Conservation (phyloP, 2,797 vertebrate genomes). For the Cephalopachus bancanus region DNA sequence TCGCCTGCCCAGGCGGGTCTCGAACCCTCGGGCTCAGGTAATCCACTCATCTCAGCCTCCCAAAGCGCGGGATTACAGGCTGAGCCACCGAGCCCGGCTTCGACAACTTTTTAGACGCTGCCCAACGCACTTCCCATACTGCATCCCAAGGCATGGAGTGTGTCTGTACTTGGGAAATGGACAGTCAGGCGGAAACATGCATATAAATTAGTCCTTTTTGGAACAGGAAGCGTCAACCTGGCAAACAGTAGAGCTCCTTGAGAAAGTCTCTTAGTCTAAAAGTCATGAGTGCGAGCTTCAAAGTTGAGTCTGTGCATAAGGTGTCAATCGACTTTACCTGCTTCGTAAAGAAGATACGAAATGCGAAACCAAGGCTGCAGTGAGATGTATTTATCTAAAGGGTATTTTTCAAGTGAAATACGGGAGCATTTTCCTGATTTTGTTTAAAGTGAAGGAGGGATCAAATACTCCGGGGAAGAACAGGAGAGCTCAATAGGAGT, state of each 20-base stretch:
- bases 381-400: background rate
- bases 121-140: background rate
- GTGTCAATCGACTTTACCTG: no score
- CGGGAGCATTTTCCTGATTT: background rate
- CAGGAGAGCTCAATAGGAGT: no score
- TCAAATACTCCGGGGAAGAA: background rate
- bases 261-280: no score
- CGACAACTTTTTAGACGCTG: no score
- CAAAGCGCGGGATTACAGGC: no score
- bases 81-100: no score
- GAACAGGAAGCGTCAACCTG: background rate
- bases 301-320: background rate
- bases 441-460: background rate
- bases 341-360: background rate
- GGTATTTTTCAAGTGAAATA: background rate
- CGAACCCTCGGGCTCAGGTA: no score
- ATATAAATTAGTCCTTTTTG: background rate
- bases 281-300: background rate
- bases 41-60: no score
- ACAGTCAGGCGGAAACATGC: background rate
- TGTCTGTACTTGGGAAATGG: background rate
- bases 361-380: background rate
- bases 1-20: no score
- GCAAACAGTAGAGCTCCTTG: background rate
- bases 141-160: background rate